Evolutionary conservation across 2,888 invertebrate species (phyloP).

Genomic region (Bembecia ichneumoniformis): DNA sequence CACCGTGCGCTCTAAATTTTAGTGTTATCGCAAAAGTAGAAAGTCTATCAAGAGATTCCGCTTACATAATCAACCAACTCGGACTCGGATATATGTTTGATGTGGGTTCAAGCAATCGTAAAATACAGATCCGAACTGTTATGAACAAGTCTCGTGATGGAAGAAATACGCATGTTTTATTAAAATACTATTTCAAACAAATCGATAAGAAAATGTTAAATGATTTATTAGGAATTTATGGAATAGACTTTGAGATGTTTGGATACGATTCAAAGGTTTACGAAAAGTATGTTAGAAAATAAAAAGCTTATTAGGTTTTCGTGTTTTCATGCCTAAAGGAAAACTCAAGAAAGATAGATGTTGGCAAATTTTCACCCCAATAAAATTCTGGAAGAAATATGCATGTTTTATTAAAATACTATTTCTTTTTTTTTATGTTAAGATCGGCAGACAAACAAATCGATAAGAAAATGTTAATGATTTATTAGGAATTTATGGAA

Average conservation of each 20-base stretch:
- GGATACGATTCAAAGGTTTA: slow-evolving; percentile 75
- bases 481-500: slow-evolving; percentile 74
- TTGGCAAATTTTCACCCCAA: too few relatives aligned
- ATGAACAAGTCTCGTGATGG: slow-evolving; percentile 70
- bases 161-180: slow-evolving; percentile 50
- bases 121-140: slow-evolving; percentile 64
- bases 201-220: slow-evolving; percentile 68
- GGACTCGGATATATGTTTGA: slow-evolving; percentile 69
- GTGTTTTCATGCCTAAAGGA: too few relatives aligned
- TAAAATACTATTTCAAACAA: slow-evolving; percentile 70
- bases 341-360: too few relatives aligned
- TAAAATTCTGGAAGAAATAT: slow-evolving; percentile 47
- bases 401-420: slow-evolving; percentile 51
- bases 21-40: slow-evolving; percentile 77
- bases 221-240: slow-evolving; percentile 75
- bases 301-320: slow-evolving; percentile 24
- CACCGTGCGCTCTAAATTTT: slow-evolving; percentile 77
- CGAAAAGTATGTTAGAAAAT: slow-evolving; percentile 61
- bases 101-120: slow-evolving; percentile 57
- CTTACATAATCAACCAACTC: slow-evolving; percentile 72
- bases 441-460: too few relatives aligned
- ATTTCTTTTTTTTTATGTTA: too few relatives aligned
- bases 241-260: slow-evolving; percentile 79
- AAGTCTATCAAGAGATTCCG: slow-evolving; percentile 72
- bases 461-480: slow-evolving; percentile 66